Evolutionary conservation across 2,888 invertebrate genomes (phyloP).

Genomic region (Watsonalla binaria): DNA sequence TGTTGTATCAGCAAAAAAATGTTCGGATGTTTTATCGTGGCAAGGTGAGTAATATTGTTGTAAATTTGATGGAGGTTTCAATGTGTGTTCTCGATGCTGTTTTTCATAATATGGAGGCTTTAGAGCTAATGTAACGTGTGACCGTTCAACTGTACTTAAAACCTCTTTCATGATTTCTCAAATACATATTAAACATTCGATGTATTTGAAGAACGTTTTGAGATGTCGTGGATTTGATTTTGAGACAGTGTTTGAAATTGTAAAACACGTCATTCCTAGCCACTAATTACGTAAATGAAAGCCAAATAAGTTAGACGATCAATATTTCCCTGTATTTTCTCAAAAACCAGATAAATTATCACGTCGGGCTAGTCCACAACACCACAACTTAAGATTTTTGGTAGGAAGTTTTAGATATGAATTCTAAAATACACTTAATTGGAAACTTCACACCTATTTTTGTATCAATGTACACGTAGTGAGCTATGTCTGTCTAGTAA

Average conservation of each 20-base stretch:
- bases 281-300: no score
- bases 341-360: no score
- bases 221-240: conserved; percentile 19
- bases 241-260: conserved; percentile 7
- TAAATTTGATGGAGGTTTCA: conserved; percentile 34
- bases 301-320: no score
- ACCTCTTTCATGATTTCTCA: conserved; percentile 37
- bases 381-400: no score
- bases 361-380: no score
- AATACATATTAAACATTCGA: conserved; percentile 8
- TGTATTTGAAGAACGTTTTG: conserved; percentile 6
- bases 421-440: conserved; percentile 7
- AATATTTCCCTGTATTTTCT: no score
- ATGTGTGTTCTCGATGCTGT: conserved; percentile 60
- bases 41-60: not conserved
- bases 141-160: conserved; percentile 31
- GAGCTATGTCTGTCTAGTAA: conserved; percentile 23
- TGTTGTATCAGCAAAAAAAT: not conserved
- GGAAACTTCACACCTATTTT: conserved; percentile 46
- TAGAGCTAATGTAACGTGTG: not conserved
- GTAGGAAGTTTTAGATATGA: not conserved
- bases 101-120: conserved; percentile 22
- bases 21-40: not conserved
- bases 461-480: conserved; percentile 48
- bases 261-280: no score